A percentile compares a stretch with the other conserved stretches of the same genome.
Evolutionary conservation across 1,140 invertebrate species (phyloP).

Genomic region (Eueides isabella): DNA sequence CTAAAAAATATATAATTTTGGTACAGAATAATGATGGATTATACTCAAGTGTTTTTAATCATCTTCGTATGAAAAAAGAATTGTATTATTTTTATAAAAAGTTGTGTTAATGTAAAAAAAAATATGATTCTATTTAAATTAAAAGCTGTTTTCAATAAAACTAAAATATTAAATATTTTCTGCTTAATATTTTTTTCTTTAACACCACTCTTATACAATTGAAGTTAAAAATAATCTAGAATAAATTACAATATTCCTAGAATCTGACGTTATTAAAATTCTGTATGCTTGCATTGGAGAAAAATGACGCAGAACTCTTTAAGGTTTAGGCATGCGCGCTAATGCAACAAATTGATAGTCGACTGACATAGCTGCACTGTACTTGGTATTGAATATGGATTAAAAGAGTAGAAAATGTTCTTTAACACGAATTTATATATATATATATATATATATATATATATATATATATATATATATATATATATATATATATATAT

Average conservation of each 20-base stretch:
- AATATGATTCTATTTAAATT: too few relatives aligned
- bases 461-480: not conserved
- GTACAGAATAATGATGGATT: too few relatives aligned
- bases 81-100: too few relatives aligned
- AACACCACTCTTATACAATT: not conserved
- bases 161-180: too few relatives aligned
- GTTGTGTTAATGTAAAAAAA: too few relatives aligned
- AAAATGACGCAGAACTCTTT: conserved; percentile 10
- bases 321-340: conserved; percentile 11
- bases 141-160: too few relatives aligned
- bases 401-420: not conserved
- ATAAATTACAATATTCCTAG: not conserved
- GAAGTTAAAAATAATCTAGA: not conserved
- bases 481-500: not conserved
- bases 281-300: not conserved
- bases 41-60: too few relatives aligned
- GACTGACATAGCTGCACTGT: not conserved
- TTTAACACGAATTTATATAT: not conserved
- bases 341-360: conserved; percentile 11
- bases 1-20: too few relatives aligned
- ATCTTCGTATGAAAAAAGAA: too few relatives aligned
- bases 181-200: too few relatives aligned
- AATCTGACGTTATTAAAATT: not conserved
- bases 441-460: not conserved
- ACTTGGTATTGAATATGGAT: not conserved